A percentile compares a stretch with the other conserved stretches of the same genome.
Evolutionary conservation across 2,113 vertebrate genomes (phyloP).

Genomic region (Ptilorrhoa leucosticta): DNA sequence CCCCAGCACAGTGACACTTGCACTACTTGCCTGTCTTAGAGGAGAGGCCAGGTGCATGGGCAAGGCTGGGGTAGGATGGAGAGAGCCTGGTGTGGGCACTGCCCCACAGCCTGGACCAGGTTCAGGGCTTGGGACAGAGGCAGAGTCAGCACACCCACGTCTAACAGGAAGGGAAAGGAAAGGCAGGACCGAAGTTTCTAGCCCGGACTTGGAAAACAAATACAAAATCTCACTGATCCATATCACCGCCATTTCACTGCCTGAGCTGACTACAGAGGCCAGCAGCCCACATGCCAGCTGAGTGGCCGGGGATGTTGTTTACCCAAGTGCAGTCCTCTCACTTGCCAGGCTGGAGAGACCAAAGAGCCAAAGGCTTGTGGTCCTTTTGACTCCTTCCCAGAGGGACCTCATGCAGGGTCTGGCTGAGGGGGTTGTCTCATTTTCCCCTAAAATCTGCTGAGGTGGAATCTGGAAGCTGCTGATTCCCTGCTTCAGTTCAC

Average conservation of each 20-base stretch:
- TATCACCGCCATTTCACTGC: background rate
- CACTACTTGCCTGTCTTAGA: background rate
- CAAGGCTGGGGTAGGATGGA: background rate
- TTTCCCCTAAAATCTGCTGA: background rate
- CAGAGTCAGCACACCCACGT: rapidly evolving
- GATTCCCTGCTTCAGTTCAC: background rate
- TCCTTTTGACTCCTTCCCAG: background rate
- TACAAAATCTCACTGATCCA: background rate
- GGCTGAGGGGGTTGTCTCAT: background rate
- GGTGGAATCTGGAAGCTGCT: background rate
- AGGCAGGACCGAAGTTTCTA: background rate
- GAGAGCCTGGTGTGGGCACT: background rate
- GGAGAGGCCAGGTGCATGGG: background rate
- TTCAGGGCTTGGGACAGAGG: background rate
- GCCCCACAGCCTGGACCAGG: background rate
- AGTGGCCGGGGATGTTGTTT: rapidly evolving
- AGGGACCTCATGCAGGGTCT: background rate
- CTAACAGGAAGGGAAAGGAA: background rate
- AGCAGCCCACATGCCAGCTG: background rate
- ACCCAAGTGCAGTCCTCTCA: background rate
- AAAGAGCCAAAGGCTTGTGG: background rate
- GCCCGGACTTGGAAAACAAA: background rate
- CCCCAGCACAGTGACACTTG: too few relatives aligned
- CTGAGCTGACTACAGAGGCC: background rate
- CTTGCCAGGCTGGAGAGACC: background rate